Base-by-base conservation (phyloP, 2,113 vertebrate genomes). In the Heterotis niloticus region DNA sequence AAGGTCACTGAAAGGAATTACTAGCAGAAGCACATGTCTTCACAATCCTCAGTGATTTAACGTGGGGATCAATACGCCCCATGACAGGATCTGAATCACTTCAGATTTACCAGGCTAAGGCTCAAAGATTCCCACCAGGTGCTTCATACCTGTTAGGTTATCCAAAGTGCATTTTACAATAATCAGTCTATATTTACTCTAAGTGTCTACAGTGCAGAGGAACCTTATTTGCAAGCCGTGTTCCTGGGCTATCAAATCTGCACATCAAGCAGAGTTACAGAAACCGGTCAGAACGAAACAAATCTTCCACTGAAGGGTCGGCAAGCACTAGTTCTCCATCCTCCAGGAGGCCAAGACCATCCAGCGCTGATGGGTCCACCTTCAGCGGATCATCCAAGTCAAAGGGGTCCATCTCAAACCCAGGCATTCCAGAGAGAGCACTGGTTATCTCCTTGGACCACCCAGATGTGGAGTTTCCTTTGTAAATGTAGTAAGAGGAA, bases 361-460 rank as follows among this genome's bases (percentile, higher is more conserved):
- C 92, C 83, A 93, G 84, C 23, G 82, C 89, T 64, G 92, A 86
- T 0, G 92, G 92, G 69, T 92, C 92, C 52, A 93, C 89, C 44
- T 72, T 88, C 73, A 93, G 82, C 4, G 92, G 89, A 20, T 92
- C 90, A 24, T 92, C 91, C 76, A 91, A 77, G 24, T 84, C 83
- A 64, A 91, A 85, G 1, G 86, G 51, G 4, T 87, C 23, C 83
- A 90, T 85, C 77, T 94, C 92, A 3, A 94, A 94, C 23, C 91
- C 92, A 0, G 92, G 91, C 10, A 93, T 86, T 0, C 88, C 85
- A 0, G 91, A 89, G 80, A 93, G 78, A 13, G 90, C 91, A 0
- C 81, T 88, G 3, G 91, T 89, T 1, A 92, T 92, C 78, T 93
- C 91, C 82, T 91, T 92, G 0, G 92, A 92, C 80, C 93, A 91